Conservation (phyloP, 2,113 vertebrate genomes). For the Callionymus lyra region DNA sequence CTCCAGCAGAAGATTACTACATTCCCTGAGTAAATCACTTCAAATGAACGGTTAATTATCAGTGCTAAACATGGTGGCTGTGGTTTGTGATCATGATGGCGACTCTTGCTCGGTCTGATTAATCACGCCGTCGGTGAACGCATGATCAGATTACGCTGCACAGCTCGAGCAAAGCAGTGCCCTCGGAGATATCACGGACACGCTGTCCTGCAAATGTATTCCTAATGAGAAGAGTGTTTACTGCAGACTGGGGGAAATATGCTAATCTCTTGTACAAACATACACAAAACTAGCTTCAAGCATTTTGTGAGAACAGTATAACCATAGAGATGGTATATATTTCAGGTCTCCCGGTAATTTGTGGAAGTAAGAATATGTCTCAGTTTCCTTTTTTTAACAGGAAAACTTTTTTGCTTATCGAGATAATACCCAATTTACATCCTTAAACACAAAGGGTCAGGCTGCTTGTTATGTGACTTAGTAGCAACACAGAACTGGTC, state of each 20-base stretch:
- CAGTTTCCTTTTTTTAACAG: too few relatives aligned
- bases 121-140: conserved; percentile 32
- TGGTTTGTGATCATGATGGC: conserved; percentile 31
- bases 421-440: too few relatives aligned
- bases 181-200: conserved; percentile 6
- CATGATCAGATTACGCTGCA: conserved; percentile 3
- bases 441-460: too few relatives aligned
- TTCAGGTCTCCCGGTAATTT: not conserved
- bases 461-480: too few relatives aligned
- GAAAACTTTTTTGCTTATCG: too few relatives aligned
- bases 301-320: too few relatives aligned
- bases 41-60: conserved; percentile 51
- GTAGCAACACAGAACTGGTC: too few relatives aligned
- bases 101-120: conserved; percentile 34
- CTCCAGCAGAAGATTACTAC: conserved; percentile 49
- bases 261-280: too few relatives aligned
- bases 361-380: too few relatives aligned
- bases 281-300: too few relatives aligned
- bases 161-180: not conserved
- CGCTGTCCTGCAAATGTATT: conserved; percentile 8
- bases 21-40: conserved; percentile 49
- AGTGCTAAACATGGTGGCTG: conserved; percentile 35
- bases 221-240: conserved; percentile 15
- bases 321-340: not conserved
- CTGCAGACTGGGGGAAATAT: too few relatives aligned